A percentile compares a stretch with the other conserved stretches of the same genome.
phyloP scores from a whole-genome alignment of 2,888 invertebrate genomes.

The Pristionchus mayeri region DNA sequence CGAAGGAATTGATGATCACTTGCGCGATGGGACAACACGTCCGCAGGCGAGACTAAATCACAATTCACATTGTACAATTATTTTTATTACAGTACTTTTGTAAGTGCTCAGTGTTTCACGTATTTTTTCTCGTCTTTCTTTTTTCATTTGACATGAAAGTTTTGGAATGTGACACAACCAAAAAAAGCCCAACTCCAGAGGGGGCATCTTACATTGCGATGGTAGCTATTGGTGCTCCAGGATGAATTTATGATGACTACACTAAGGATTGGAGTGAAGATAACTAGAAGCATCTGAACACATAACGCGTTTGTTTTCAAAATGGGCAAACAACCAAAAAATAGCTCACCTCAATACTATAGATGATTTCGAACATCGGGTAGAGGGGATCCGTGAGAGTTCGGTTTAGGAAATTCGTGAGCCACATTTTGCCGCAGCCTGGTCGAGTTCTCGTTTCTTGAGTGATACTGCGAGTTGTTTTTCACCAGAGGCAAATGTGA shows the following conservation, averaged over 20 bases:
- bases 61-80: no score
- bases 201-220: not conserved
- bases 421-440: not conserved
- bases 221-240: not conserved
- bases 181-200: not conserved
- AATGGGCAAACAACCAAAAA: no score
- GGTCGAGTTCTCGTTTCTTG: not conserved
- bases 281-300: no score
- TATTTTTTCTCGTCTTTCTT: no score
- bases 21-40: not conserved
- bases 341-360: conserved; percentile 1
- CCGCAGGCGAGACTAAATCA: not conserved
- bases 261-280: not conserved
- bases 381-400: not conserved
- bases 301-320: no score
- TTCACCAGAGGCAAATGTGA: not conserved
- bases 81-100: no score
- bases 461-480: not conserved
- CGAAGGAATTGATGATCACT: not conserved
- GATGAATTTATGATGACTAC: not conserved
- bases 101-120: no score
- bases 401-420: not conserved
- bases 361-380: not conserved
- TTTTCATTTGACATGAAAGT: not conserved
- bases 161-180: no score